These are phyloP conservation scores for Valencia hispanica DNA, from an alignment of 2,797 vertebrate genomes.

Conservation along the genomic window DNA sequence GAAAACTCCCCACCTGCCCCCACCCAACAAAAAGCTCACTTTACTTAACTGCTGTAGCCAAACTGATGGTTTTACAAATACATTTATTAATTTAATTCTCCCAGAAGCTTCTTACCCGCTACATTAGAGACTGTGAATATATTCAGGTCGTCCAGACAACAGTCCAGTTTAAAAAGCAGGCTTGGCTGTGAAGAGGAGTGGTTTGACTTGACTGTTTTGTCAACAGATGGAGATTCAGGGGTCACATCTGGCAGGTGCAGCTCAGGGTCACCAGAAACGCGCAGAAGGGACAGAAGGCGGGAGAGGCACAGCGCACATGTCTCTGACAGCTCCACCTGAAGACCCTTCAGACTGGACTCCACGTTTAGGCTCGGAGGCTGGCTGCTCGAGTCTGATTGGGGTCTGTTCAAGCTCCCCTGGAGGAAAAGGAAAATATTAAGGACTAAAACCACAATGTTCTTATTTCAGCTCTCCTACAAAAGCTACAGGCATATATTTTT, in stretches of 20 bases:
- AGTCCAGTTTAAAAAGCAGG: slow-evolving; percentile 89
- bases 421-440: slow-evolving; percentile 7
- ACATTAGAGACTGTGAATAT: slow-evolving; percentile 90
- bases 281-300: slow-evolving; percentile 86
- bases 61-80: not conserved
- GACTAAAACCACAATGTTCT: not conserved
- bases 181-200: slow-evolving; percentile 64
- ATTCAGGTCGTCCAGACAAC: slow-evolving; percentile 91
- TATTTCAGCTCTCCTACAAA: not conserved
- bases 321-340: slow-evolving; percentile 94
- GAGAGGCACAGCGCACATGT: slow-evolving; percentile 92
- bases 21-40: not conserved
- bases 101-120: slow-evolving; percentile 81
- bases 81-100: too few species aligned
- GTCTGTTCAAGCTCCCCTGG: slow-evolving; percentile 91
- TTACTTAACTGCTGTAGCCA: not conserved
- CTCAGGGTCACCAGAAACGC: slow-evolving; percentile 22
- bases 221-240: slow-evolving; percentile 40
- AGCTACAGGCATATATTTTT: not conserved
- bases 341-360: slow-evolving; percentile 89
- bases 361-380: slow-evolving; percentile 85
- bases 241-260: slow-evolving; percentile 44
- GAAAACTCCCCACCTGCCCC: not conserved
- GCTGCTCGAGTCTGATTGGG: slow-evolving; percentile 74
- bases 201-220: slow-evolving; percentile 12